Conservation (phyloP, 2,888 invertebrate species). For the Neocrepidodera transversa region DNA sequence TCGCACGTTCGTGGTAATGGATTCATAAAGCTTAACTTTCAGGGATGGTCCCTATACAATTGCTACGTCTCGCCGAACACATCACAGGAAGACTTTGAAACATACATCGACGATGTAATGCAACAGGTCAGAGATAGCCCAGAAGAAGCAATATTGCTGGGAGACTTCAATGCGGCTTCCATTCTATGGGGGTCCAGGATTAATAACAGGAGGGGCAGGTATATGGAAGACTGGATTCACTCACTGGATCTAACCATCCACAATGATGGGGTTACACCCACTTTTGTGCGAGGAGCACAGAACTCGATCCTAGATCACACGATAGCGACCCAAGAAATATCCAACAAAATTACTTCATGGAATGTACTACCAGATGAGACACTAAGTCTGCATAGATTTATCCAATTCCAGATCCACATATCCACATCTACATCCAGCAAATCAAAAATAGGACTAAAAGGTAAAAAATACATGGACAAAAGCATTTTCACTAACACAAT, state of each 20-base stretch:
- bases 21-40: no score
- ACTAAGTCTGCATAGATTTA: neutral
- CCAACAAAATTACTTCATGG: neutral
- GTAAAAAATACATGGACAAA: no score
- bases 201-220: neutral
- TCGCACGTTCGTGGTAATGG: no score
- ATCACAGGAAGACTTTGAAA: neutral
- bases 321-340: neutral
- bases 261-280: neutral
- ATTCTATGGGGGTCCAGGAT: neutral
- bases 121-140: neutral
- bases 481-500: no score
- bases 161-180: conserved; percentile 5
- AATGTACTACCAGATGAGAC: neutral
- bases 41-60: neutral
- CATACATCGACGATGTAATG: neutral
- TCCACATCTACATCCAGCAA: no score
- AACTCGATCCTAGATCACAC: no score
- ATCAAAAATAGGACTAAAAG: no score
- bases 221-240: neutral
- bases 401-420: neutral
- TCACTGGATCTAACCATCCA: neutral
- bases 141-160: neutral
- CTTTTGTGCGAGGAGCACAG: neutral
- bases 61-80: conserved; percentile 13